These are phyloP conservation scores for Sicus ferrugineus DNA, from an alignment of 2,888 invertebrate species.

Conservation along the genomic window DNA sequence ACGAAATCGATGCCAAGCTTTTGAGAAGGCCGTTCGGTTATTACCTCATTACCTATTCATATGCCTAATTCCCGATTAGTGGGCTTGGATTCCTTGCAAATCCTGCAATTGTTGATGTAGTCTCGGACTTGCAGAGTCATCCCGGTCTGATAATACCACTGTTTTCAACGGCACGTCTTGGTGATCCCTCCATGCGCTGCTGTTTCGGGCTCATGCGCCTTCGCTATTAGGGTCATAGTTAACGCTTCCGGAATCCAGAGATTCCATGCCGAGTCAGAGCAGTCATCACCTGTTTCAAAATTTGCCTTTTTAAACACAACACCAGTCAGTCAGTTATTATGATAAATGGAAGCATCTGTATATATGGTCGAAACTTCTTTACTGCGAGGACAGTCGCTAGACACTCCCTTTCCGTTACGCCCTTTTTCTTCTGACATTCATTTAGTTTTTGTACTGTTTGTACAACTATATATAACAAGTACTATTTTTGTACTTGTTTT, in stretches of 20 bases:
- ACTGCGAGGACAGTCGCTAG: too few relatives aligned
- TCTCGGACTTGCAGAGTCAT: slow-evolving; percentile 23
- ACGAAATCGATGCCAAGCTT: slow-evolving; percentile 33
- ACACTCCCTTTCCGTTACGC: too few relatives aligned
- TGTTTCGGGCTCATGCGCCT: slow-evolving; percentile 26
- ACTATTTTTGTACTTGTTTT: too few relatives aligned
- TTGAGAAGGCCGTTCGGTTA: slow-evolving; percentile 30
- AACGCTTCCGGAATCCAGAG: slow-evolving; percentile 29
- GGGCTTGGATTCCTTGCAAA: slow-evolving; percentile 30
- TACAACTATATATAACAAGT: too few relatives aligned
- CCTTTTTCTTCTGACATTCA: too few relatives aligned
- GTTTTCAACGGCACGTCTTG: slow-evolving; percentile 17
- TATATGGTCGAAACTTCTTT: too few relatives aligned
- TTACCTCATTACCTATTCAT: slow-evolving; percentile 3
- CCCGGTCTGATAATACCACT: slow-evolving; percentile 27
- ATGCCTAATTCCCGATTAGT: neutral
- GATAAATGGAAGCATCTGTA: too few relatives aligned
- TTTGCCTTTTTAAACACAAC: neutral
- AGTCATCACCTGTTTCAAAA: neutral
- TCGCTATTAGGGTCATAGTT: slow-evolving; percentile 12
- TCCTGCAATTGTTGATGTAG: slow-evolving; percentile 1
- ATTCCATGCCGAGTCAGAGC: slow-evolving; percentile 15
- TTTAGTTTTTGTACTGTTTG: too few relatives aligned
- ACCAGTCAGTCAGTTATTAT: too few relatives aligned
- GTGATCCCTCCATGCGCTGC: slow-evolving; percentile 29